Evolutionary conservation across 1,140 invertebrate species (phyloP), one percentile per base, ranked within the genome.

Genomic region (Pogonomyrmex californicus): DNA sequence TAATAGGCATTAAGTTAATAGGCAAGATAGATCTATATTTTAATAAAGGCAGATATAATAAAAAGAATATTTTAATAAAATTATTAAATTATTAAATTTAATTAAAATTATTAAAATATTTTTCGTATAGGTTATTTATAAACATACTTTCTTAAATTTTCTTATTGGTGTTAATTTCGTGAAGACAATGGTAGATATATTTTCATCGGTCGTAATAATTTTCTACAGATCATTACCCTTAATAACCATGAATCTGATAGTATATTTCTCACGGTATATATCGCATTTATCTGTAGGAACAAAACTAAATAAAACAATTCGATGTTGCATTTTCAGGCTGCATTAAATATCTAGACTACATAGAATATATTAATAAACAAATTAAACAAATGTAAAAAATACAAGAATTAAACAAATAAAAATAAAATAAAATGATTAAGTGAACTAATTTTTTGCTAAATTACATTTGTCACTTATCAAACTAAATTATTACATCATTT

Each of bases 201-300:
- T 17, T 73, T 10, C 5, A 85, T 85, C 51, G 6, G 7, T 2
- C 63, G 14, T 54, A 12, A 75, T 17, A 85, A 17, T 75, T 86
- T 81, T 86, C 76, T 68, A 88, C 1, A 66, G 63, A 75, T 41
- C 76, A 88, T 89, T 88, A 88, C 38, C 56, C 14, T 44, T 14
- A 23, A 7, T 82, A 82, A 86, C 60, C 77, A 63, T 33, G 12
- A 81, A 88, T 76, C n/a, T 38, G 33, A 23, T 30, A 62, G n/a
- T 56, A 75, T 23, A 56, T 88, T 81, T 89, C 76, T 76, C 88
- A 82, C 63, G 70, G 58, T 41, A 23, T 41, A 70, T 60, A 36
- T 14, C 47, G 51, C 33, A 17, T 17, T 77, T 30, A 51, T 10
- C 7, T 56, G 49, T 44, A 65, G 41, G 44, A 77, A 89, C 4